phyloP scores from a whole-genome alignment of 2,113 vertebrate genomes.

The Colius striatus region DNA sequence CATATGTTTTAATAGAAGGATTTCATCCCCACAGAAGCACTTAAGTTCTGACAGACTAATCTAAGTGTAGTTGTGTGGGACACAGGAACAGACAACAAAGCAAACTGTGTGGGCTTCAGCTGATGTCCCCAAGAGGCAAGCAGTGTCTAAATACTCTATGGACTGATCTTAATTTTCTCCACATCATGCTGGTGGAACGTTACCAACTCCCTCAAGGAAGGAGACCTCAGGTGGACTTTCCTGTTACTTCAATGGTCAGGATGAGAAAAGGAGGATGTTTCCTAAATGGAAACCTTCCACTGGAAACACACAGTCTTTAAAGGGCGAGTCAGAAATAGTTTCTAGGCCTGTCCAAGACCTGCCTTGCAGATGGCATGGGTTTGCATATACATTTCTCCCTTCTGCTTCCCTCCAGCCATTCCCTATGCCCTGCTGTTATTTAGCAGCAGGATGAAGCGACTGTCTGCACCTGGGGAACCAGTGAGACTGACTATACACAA shows the following conservation, averaged over 20 bases:
- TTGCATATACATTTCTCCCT: background rate
- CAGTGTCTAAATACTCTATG: background rate
- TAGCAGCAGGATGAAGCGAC: background rate
- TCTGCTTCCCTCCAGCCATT: background rate
- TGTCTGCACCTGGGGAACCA: conserved; percentile 32
- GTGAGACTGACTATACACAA: conserved; percentile 53
- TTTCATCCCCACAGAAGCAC: background rate
- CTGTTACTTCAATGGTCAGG: background rate
- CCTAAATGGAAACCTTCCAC: background rate
- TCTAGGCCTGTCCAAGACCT: background rate
- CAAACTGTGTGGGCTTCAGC: background rate
- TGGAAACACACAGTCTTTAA: background rate
- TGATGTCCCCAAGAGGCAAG: background rate
- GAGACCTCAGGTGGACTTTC: background rate
- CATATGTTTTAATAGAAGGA: background rate
- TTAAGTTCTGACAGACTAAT: background rate
- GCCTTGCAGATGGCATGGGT: background rate
- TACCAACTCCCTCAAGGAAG: background rate
- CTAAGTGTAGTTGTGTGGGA: background rate
- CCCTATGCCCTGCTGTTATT: background rate
- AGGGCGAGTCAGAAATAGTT: background rate
- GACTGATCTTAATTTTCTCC: background rate
- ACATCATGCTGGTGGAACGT: background rate
- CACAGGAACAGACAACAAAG: background rate
- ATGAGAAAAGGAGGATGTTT: background rate